Evolutionary conservation across 2,113 vertebrate species (phyloP), one percentile per base, ranked within the genome.

Genomic region (Aramus guarauna): DNA sequence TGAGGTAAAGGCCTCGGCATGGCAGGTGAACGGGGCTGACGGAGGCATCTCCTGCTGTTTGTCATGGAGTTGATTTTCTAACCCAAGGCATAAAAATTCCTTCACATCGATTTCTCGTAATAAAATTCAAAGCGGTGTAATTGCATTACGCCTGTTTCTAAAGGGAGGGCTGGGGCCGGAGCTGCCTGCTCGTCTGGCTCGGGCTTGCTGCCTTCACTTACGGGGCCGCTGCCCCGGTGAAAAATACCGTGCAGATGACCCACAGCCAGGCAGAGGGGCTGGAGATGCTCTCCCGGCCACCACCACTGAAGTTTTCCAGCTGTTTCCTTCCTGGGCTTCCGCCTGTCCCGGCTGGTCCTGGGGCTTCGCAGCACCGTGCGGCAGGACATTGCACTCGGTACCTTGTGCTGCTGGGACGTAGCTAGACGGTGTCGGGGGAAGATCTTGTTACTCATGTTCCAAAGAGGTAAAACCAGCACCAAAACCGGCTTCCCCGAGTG

Each of bases 71-170:
- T 58, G 48, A 41, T 79, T 96, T 92, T 72, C 79, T 60, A 82
- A 74, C 41, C 83, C 68, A 58, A 34, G 85, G 88, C 77, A 90
- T 36, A 73, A 90, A 92, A 90, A 94, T 85, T 71, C 89, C 87
- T 77, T 50, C 83, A 11, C 58, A 50, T 82, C 2, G 5, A 87
- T 94, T 69, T 50, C 79, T 88, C 1, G 0, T 64, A 21, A 93
- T 52, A 37, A 84, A 92, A 89, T 82, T 62, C 85, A 68, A 67
- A 73, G 68, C 4, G 11, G 6, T 78, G 68, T 86, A 85, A 89
- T 88, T 58, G 60, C 79, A 48, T n/a, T 36, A 2, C 1, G 27
- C 59, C 48, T 37, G n/a, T 90, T 78, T 47, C 39, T 85, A 78
- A 53, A 71, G 75, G 75, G 23, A 83, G 63, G 56, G 90, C 47